Percentiles rank a stretch among this genome's conserved stretches.
Evolutionary conservation across 2,888 invertebrate genomes (phyloP).

Genomic region (Lissonota sp.): DNA sequence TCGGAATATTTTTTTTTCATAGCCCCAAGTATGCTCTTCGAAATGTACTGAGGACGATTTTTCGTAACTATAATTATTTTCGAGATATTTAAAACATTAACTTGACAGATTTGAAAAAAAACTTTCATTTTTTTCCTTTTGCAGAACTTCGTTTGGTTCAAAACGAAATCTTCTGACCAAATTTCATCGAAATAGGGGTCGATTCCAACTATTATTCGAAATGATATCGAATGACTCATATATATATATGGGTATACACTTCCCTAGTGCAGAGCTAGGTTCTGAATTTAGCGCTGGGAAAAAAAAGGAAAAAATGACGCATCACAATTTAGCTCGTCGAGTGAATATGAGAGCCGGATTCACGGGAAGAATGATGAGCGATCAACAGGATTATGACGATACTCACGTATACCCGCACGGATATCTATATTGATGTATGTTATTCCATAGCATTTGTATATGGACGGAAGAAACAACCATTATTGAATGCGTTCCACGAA

Average conservation of each 20-base stretch:
- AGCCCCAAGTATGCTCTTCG: neutral
- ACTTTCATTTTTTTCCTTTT: too few relatives aligned
- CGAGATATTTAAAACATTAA: too few relatives aligned
- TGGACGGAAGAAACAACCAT: constrained; percentile 12
- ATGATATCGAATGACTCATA: constrained; percentile 4
- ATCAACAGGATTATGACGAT: constrained; percentile 47
- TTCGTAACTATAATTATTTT: too few relatives aligned
- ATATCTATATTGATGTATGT: neutral
- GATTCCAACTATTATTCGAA: neutral
- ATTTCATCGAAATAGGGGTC: too few relatives aligned
- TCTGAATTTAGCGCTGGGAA: neutral
- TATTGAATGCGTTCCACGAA: constrained; percentile 56
- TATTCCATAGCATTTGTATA: constrained; percentile 21
- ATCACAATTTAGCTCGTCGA: constrained; percentile 30
- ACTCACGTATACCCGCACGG: constrained; percentile 1
- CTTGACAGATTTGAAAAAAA: too few relatives aligned
- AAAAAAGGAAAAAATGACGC: constrained; percentile 1
- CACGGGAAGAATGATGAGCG: constrained; percentile 55
- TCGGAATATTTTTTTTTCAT: too few relatives aligned
- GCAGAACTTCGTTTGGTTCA: too few relatives aligned
- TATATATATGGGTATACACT: too few relatives aligned
- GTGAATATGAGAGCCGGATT: constrained; percentile 56
- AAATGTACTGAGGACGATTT: too few relatives aligned
- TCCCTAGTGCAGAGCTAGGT: too few relatives aligned
- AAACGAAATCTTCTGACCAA: too few relatives aligned